Evolutionary conservation across 1,140 invertebrate species (phyloP), one percentile per base, ranked within the genome.

Genomic region (Drosophila suzukii): DNA sequence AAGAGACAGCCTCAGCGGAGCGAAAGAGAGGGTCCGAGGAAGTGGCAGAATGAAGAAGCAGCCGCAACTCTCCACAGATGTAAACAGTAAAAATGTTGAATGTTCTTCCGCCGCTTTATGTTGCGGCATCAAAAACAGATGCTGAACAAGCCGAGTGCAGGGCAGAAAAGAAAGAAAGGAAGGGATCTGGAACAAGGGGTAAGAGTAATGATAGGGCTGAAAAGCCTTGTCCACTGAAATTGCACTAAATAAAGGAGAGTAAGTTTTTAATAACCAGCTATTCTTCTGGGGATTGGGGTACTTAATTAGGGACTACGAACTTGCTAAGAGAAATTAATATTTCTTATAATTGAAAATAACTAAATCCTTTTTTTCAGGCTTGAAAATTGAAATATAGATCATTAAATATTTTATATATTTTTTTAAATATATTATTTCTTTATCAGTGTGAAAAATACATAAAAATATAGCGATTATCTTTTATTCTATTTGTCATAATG

Each of bases 21-120:
- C 0, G 30, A 43, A 38, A 60, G 49, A 72, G 54, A 38, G 27
- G 43, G 30, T n/a, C 20, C 34, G 41, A 54, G 43, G 63, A 56
- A 39, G 63, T 34, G 39, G 38, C 15, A 56, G 41, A 43, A 53
- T 13, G 39, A 72, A 71, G 54, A 53, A 32, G 50, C 43, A 47
- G 36, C 59, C 51, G 53, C 59, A 62, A 34, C 47, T 44, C 65
- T 66, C 65, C 60, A 30, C 65, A 53, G 65, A 71, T 71, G 67
- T 58, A 41, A 71, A 71, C 67, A 71, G 67, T 71, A 71, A 71
- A 70, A 71, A 71, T 71, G 67, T 71, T 70, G 66, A 71, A 71
- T 71, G 60, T 68, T 66, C 60, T 68, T 68, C 60, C 65, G 60
- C 38, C 38, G 65, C 65, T 68, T 68, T 68, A 68, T 68, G 67